Evolutionary conservation across 1,140 invertebrate genomes (phyloP).

Genomic region (Brachionus asplanchnoidis): DNA sequence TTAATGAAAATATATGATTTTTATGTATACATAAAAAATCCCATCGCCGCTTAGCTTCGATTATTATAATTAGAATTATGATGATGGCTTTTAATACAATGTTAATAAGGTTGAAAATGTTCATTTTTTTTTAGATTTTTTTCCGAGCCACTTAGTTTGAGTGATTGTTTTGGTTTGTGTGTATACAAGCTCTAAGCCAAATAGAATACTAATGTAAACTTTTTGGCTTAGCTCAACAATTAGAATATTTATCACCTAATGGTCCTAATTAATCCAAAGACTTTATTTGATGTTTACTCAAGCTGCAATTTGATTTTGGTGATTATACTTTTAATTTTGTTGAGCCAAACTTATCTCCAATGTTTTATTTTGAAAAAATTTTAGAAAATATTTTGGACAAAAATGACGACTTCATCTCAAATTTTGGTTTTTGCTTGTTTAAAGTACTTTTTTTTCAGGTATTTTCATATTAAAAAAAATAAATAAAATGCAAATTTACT

Average conservation of each 20-base stretch:
- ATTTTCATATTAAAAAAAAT: too few relatives aligned
- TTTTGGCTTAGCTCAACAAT: not conserved
- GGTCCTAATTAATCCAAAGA: not conserved
- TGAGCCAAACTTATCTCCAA: too few relatives aligned
- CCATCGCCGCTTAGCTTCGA: not conserved
- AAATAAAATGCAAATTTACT: too few relatives aligned
- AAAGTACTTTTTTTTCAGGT: too few relatives aligned
- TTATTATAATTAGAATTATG: constrained; percentile 1
- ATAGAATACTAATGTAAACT: not conserved
- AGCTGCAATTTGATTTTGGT: too few relatives aligned
- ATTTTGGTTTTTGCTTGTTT: too few relatives aligned
- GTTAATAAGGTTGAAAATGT: not conserved
- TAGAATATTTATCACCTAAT: not conserved
- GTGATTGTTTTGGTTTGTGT: not conserved
- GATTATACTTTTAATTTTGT: too few relatives aligned
- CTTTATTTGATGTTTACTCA: not conserved
- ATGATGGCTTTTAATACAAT: constrained; percentile 2
- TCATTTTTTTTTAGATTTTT: not conserved
- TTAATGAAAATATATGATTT: not conserved
- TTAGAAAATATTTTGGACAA: too few relatives aligned
- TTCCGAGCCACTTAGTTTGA: not conserved
- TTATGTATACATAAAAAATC: constrained; percentile 1
- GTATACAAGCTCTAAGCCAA: not conserved
- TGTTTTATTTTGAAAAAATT: too few relatives aligned
- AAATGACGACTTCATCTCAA: too few relatives aligned